Percentiles rank a stretch among this genome's conserved stretches.
phyloP scores from a whole-genome alignment of 2,797 vertebrate genomes.

The Synaphobranchus kaupii region DNA sequence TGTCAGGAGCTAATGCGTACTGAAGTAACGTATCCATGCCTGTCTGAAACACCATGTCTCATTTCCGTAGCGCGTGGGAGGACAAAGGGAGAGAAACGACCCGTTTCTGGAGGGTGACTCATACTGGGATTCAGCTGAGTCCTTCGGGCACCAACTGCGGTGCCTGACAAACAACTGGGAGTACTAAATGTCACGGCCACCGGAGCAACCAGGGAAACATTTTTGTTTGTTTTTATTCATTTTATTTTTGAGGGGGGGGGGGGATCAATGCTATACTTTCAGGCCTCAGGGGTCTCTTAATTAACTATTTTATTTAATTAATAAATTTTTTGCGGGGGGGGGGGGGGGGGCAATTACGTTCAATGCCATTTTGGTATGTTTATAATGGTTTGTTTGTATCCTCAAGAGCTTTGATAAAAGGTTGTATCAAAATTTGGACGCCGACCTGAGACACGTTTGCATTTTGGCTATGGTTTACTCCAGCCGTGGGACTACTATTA shows the following conservation, averaged over 20 bases:
- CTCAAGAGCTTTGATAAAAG: not conserved
- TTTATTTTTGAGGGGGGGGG: too few species aligned
- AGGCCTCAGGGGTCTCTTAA: not conserved
- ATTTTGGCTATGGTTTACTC: not conserved
- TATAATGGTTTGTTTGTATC: not conserved
- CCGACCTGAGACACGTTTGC: not conserved
- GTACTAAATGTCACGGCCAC: slow-evolving; percentile 6
- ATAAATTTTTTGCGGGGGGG: too few species aligned
- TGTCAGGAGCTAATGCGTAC: slow-evolving; percentile 2
- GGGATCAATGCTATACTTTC: not conserved
- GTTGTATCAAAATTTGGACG: not conserved
- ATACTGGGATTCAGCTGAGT: not conserved
- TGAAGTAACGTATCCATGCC: slow-evolving; percentile 3
- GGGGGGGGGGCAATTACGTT: not conserved
- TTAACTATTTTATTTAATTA: too few species aligned
- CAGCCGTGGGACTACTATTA: not conserved
- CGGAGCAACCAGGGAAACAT: not conserved
- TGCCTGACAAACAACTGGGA: not conserved
- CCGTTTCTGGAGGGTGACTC: slow-evolving; percentile 9
- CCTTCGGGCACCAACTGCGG: not conserved
- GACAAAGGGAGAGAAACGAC: slow-evolving; percentile 19
- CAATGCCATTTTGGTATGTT: not conserved
- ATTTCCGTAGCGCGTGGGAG: not conserved
- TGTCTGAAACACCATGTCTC: slow-evolving; percentile 10
- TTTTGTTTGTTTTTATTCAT: not conserved